These are phyloP conservation scores for Sebastes vulpes DNA, from an alignment of 2,797 vertebrate species.

Conservation along the genomic window DNA sequence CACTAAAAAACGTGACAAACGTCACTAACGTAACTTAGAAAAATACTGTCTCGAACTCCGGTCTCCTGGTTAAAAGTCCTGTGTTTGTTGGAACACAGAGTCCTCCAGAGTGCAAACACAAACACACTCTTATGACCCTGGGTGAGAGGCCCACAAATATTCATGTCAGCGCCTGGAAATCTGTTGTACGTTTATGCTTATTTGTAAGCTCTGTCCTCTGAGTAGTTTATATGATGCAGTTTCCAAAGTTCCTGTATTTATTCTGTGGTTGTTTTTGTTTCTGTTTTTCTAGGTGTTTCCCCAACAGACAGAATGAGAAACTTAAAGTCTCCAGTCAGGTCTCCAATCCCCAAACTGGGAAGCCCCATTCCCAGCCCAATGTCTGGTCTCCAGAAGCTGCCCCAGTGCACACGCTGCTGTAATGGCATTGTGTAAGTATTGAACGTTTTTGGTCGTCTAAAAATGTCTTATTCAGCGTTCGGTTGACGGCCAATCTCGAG, in stretches of 20 bases:
- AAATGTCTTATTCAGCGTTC: no score
- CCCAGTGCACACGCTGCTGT: conserved; percentile 94
- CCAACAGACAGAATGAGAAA: conserved; percentile 89
- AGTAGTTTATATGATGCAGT: neutral
- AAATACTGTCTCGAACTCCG: rapidly evolving
- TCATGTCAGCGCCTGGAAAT: neutral
- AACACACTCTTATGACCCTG: neutral
- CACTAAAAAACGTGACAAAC: no score
- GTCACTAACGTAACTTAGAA: no score
- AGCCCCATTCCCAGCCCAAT: conserved; percentile 85
- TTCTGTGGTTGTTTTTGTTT: conserved; percentile 1
- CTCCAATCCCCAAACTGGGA: conserved; percentile 89
- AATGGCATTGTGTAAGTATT: conserved; percentile 95
- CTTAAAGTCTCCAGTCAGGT: conserved; percentile 87
- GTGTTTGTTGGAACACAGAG: neutral
- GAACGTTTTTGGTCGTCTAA: no score
- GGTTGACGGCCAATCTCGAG: no score
- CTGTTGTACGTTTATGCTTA: neutral
- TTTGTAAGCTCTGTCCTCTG: neutral
- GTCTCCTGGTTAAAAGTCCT: no score
- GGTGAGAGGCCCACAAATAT: neutral
- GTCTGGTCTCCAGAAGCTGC: conserved; percentile 92
- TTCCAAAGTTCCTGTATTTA: neutral
- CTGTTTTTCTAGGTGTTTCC: conserved; percentile 75
- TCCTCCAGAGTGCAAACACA: neutral